Evolutionary conservation across 1,140 invertebrate species (phyloP).

Genomic region (Lamellibrachia luymesi): DNA sequence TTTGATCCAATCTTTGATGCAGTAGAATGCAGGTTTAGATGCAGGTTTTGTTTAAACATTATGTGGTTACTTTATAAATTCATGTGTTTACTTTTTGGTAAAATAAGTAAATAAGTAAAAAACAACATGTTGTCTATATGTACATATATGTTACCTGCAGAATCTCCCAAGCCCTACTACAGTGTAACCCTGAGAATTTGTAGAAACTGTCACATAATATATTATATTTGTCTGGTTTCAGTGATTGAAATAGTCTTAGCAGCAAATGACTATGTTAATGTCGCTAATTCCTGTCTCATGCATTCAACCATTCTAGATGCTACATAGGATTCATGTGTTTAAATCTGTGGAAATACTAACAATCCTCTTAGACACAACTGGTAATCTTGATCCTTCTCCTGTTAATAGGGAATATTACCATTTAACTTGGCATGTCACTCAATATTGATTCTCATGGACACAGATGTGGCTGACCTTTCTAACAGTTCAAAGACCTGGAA

Average conservation of each 20-base stretch:
- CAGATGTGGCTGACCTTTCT: not conserved
- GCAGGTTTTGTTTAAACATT: too few relatives aligned
- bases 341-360: not conserved
- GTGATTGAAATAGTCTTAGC: not conserved
- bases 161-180: not conserved
- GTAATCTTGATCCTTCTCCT: not conserved
- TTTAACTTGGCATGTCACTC: not conserved
- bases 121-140: too few relatives aligned
- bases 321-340: not conserved
- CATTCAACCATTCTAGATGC: not conserved
- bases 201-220: not conserved
- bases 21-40: not conserved
- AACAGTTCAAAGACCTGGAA: not conserved
- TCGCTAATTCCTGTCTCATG: not conserved
- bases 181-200: not conserved
- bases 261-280: not conserved
- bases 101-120: too few relatives aligned
- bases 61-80: too few relatives aligned
- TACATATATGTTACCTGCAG: not conserved
- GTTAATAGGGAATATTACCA: not conserved
- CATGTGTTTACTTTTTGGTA: too few relatives aligned
- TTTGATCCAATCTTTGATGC: not conserved
- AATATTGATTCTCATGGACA: not conserved
- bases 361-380: not conserved
- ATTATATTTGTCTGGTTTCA: not conserved